Evolutionary conservation across 2,113 vertebrate species (phyloP), one percentile per base, ranked within the genome.

Genomic region (Erpornis zantholeuca): DNA sequence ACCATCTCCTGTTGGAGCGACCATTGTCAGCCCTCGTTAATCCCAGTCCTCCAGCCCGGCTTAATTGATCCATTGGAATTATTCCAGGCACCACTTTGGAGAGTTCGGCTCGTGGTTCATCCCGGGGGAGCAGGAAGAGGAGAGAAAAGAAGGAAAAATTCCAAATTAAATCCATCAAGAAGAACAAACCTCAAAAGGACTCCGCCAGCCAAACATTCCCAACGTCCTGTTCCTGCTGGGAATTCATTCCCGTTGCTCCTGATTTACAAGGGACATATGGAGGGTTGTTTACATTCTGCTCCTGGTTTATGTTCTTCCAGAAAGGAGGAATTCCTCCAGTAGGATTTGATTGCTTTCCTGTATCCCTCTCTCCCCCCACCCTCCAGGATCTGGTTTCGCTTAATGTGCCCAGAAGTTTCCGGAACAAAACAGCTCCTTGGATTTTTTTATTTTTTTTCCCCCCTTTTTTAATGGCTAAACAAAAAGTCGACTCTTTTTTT

Each of bases 241-340:
- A 97, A 65, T 76, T 61, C 23, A 3, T 40, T 82, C 73, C 36
- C 5, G 53, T 60, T 84, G 44, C 61, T 79, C 94, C 95, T 70
- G 88, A 59, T 94, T 96, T 95, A 94, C 94, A 92, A 96, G 94
- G 95, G 89, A 92, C 95, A 94, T 83, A 77, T 95, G 95, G 94
- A 31, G 85, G 50, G 33, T 75, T 96, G 96, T 97, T 97, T 96
- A 97, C 93, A 14, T 87, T 81, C 94, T 90, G 95, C 70, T 90
- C 88, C 94, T 95, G 92, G 88, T 95, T 97, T 96, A 78, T 95
- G 92, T 93, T 90, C 88, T 86, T 97, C 92, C 93, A 96, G 94
- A 90, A 75, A 92, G 85, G 52, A 96, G 93, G 83, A 95, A 97
- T 96, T 96, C 91, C 88, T 96, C 75, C 87, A 80, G 95, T 96